A percentile compares a stretch with the other conserved stretches of the same genome.
phyloP scores from a whole-genome alignment of 2,888 invertebrate species.

The Coleophora deauratella region DNA sequence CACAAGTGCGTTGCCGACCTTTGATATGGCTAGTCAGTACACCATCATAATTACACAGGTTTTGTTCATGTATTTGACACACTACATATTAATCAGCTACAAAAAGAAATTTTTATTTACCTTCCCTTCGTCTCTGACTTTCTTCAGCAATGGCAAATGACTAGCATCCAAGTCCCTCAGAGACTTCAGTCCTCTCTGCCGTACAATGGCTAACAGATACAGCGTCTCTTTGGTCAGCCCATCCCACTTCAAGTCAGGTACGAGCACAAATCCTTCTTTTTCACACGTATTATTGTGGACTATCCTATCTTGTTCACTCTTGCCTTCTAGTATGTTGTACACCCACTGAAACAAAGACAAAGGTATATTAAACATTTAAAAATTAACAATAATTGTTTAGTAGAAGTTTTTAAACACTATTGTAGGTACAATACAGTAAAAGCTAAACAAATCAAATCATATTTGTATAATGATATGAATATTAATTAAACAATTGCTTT shows the following conservation, averaged over 20 bases:
- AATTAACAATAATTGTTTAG: background rate
- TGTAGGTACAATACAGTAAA: background rate
- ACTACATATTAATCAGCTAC: no score
- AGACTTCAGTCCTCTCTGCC: slow-evolving; percentile 83
- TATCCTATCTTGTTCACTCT: slow-evolving; percentile 90
- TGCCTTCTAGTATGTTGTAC: slow-evolving; percentile 94
- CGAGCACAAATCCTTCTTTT: slow-evolving; percentile 86
- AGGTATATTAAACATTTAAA: background rate
- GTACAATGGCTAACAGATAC: slow-evolving; percentile 88
- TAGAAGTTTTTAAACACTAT: background rate
- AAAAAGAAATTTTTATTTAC: slow-evolving; percentile 62
- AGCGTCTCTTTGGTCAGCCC: slow-evolving; percentile 83
- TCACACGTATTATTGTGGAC: slow-evolving; percentile 80
- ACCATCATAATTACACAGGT: no score
- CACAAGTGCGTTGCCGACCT: no score
- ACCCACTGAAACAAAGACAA: slow-evolving; percentile 86
- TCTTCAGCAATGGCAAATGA: slow-evolving; percentile 88
- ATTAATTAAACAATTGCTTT: no score
- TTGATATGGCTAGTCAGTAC: no score
- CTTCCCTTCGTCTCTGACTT: slow-evolving; percentile 83
- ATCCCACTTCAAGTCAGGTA: slow-evolving; percentile 98
- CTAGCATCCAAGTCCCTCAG: slow-evolving; percentile 85
- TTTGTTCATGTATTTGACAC: no score
- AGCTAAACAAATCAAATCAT: no score
- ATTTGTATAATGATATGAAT: background rate